Conservation (phyloP, 1,140 invertebrate species). For the Adoxophyes honmai region DNA sequence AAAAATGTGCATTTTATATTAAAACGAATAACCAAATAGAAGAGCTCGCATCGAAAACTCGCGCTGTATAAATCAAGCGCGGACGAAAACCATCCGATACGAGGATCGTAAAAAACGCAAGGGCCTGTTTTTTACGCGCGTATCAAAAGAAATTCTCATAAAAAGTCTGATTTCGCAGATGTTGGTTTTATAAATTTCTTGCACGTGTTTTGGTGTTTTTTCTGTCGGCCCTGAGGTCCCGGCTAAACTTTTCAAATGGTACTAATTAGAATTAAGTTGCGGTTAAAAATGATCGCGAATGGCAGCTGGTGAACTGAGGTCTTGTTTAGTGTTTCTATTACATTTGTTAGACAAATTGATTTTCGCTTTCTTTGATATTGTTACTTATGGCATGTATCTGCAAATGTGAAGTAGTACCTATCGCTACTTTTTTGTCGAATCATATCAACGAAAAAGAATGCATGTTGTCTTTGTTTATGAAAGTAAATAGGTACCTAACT, state of each 20-base stretch:
- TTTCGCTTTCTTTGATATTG: no score
- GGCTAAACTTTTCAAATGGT: slow-evolving; percentile 32
- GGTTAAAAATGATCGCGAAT: slow-evolving; percentile 29
- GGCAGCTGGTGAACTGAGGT: neutral
- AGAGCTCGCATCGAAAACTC: neutral
- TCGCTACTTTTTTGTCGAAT: no score
- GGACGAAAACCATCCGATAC: slow-evolving; percentile 18
- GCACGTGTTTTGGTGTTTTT: slow-evolving; percentile 46
- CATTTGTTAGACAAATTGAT: no score
- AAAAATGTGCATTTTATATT: no score
- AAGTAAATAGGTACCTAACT: no score
- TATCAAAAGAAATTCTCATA: slow-evolving; percentile 37
- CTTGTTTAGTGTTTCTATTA: neutral
- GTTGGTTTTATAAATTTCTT: slow-evolving; percentile 67
- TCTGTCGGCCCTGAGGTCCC: slow-evolving; percentile 35
- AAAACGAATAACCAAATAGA: neutral
- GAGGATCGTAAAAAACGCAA: slow-evolving; percentile 19
- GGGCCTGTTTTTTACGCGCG: slow-evolving; percentile 36
- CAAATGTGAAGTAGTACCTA: no score
- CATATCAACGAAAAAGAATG: no score
- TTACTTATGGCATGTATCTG: no score
- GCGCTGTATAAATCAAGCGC: slow-evolving; percentile 1
- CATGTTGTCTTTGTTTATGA: no score
- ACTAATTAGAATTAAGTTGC: slow-evolving; percentile 43
- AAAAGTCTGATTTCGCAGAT: slow-evolving; percentile 53